Percentiles rank a stretch among this genome's conserved stretches.
Conservation (phyloP, 2,888 invertebrate species). For the Agrilus mali region DNA sequence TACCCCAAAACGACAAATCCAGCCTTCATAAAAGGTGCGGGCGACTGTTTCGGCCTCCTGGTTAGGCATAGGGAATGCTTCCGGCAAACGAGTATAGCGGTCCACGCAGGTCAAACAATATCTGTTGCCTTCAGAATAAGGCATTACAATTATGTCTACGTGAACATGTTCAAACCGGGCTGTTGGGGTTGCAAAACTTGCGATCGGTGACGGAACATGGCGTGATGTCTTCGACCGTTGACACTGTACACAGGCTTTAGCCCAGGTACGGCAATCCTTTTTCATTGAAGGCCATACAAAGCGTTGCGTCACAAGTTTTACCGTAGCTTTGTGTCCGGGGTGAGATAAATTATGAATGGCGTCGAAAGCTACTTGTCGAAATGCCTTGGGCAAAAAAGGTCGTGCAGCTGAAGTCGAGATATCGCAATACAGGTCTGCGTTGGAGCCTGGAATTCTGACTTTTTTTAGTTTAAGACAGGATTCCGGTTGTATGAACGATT, state of each 20-base stretch:
- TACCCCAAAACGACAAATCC: slow-evolving; percentile 11
- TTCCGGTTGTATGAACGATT: no score
- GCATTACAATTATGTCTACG: slow-evolving; percentile 11
- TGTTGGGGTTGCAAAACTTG: no score
- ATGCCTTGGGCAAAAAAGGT: no score
- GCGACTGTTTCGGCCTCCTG: slow-evolving; percentile 4
- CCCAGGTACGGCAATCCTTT: not conserved
- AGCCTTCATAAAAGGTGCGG: not conserved
- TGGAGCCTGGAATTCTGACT: no score
- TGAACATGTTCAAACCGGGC: slow-evolving; percentile 6
- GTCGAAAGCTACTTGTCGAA: no score
- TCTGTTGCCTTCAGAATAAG: not conserved
- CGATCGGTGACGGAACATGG: not conserved
- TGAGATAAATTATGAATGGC: not conserved
- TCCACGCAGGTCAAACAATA: not conserved
- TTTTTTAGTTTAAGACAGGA: no score
- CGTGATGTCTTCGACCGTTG: not conserved
- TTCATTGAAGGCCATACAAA: slow-evolving; percentile 2
- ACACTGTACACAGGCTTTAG: not conserved
- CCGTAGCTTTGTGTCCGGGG: not conserved
- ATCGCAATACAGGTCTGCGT: no score
- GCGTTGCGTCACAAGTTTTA: not conserved
- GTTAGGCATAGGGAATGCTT: slow-evolving; percentile 10
- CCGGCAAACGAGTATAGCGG: slow-evolving; percentile 8
- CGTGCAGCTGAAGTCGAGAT: no score